Conservation (phyloP, 2,113 vertebrate genomes). For the Tricholaema leucomelas region DNA sequence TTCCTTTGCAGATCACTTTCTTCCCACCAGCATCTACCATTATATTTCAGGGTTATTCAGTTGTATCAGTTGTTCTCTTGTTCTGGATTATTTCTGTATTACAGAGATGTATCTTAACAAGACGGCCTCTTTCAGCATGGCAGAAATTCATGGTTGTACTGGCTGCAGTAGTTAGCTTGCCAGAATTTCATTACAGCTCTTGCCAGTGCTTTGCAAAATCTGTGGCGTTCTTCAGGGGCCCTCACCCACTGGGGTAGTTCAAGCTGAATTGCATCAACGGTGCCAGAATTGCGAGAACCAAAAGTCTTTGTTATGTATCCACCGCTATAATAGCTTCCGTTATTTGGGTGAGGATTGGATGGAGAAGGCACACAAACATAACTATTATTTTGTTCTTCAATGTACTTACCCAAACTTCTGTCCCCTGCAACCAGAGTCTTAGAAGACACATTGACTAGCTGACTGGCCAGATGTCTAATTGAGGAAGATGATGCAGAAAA, state of each 20-base stretch:
- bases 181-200: conserved; percentile 57
- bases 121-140: neutral
- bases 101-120: neutral
- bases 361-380: conserved; percentile 65
- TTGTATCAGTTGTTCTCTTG: neutral
- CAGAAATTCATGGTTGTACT: neutral
- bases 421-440: conserved; percentile 21
- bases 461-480: conserved; percentile 42
- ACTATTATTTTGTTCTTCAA: conserved; percentile 39
- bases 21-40: neutral
- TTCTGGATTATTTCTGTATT: neutral
- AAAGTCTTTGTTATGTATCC: conserved; percentile 57
- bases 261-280: conserved; percentile 62
- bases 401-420: conserved; percentile 57
- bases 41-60: neutral
- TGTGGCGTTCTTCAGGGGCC: conserved; percentile 12
- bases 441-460: conserved; percentile 32
- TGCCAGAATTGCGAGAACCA: conserved; percentile 43
- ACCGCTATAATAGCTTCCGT: conserved; percentile 59
- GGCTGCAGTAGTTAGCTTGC: conserved; percentile 47
- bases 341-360: conserved; percentile 59
- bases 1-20: neutral
- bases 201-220: conserved; percentile 59
- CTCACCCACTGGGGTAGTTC: conserved; percentile 63
- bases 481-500: conserved; percentile 18